Evolutionary conservation across 2,888 invertebrate species (phyloP).

Genomic region (Drosophila tanythrix): DNA sequence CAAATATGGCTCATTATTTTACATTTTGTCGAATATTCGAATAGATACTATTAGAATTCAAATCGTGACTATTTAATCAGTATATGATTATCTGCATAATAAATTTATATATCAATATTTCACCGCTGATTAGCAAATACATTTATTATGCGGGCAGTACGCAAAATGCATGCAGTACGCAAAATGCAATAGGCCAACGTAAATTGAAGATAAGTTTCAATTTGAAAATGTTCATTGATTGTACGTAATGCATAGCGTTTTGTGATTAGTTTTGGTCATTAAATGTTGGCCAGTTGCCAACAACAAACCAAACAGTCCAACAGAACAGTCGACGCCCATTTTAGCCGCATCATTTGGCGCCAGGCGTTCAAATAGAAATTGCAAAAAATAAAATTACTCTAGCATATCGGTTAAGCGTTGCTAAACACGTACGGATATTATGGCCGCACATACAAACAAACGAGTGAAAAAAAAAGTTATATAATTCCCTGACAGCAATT

Average conservation of each 20-base stretch:
- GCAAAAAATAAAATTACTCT: constrained; percentile 53
- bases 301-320: constrained; percentile 3
- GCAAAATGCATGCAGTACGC: constrained; percentile 17
- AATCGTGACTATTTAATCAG: constrained; percentile 15
- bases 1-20: not conserved
- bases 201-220: constrained; percentile 56
- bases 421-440: constrained; percentile 52
- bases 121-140: constrained; percentile 22
- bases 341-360: constrained; percentile 60
- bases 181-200: constrained; percentile 20
- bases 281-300: constrained; percentile 44
- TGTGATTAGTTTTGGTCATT: constrained; percentile 60
- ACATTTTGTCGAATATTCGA: not conserved
- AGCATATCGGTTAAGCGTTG: constrained; percentile 60
- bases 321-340: constrained; percentile 35
- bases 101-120: constrained; percentile 16
- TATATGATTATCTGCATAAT: constrained; percentile 19
- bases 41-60: not conserved
- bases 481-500: constrained; percentile 42
- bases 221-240: constrained; percentile 48
- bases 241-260: constrained; percentile 38
- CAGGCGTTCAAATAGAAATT: constrained; percentile 39
- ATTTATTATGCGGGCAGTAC: constrained; percentile 2
- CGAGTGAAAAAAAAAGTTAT: constrained; percentile 8
- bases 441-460: constrained; percentile 18